Evolutionary conservation across 2,797 vertebrate genomes (phyloP).

Genomic region (Tokudaia muenninki): DNA sequence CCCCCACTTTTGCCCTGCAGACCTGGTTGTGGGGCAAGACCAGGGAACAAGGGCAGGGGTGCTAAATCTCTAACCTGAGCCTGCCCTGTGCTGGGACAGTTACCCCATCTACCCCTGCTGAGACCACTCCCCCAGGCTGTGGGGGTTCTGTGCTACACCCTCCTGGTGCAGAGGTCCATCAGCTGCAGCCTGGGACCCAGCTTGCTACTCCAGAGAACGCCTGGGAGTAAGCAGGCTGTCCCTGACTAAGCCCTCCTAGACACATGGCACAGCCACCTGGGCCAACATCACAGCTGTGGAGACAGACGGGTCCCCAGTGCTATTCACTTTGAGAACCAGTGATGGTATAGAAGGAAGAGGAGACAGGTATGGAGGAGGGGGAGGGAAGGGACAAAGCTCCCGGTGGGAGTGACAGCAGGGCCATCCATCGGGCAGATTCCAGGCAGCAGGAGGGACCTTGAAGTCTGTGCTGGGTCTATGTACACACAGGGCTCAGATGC

Average conservation of each 20-base stretch:
- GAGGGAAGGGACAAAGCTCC: neutral
- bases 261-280: neutral
- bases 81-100: neutral
- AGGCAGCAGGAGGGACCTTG: neutral
- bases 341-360: fast-evolving
- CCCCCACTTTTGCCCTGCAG: neutral
- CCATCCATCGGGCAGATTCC: neutral
- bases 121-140: neutral
- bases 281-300: neutral
- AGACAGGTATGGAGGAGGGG: fast-evolving
- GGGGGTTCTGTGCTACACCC: too few relatives aligned
- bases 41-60: neutral
- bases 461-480: neutral
- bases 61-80: neutral
- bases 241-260: neutral
- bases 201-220: neutral
- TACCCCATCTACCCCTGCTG: neutral
- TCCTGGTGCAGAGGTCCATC: too few relatives aligned
- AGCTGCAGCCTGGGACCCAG: neutral
- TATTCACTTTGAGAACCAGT: neutral
- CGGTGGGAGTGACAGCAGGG: fast-evolving
- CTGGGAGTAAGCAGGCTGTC: neutral
- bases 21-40: neutral
- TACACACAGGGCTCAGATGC: neutral
- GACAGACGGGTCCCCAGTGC: neutral